Evolutionary conservation across 2,113 vertebrate genomes (phyloP), one percentile per base, ranked within the genome.

Genomic region (Mesembrinibis cayennensis): DNA sequence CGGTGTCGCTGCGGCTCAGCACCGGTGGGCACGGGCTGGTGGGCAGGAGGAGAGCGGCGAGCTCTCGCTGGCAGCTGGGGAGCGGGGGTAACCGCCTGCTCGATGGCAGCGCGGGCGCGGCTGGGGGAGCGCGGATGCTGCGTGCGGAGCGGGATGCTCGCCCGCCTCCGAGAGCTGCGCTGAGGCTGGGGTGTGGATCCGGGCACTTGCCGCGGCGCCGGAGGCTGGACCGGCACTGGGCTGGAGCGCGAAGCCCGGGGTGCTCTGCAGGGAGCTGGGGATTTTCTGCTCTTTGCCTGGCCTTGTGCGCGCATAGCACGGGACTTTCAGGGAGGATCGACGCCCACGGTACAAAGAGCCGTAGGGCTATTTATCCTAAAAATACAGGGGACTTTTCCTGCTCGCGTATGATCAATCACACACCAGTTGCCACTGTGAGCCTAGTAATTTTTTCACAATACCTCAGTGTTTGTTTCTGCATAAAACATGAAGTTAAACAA

Each of bases 371-470:
- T 59, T 52, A 11, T 20, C 40, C 55, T 20, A 3, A 29, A 34
- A 74, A 36, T 2, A 6, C 25, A 2, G 44, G 36, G 36, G 22
- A 27, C 32, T 62, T 29, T 6, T 32, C 55, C 69, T 22, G 40
- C 74, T 32, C 0, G 0, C 0, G 0, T 56, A 7, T 27, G 23
- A 38, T 47, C 81, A 25, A 0, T 52, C 81, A 7, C 30, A 4
- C 11, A 0, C 36, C 3, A 1, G 22, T 19, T 49, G 32, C 56
- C 4, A 21, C 73, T 16, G 25, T 1, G 29, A 85, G 81, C 66
- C 61, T 36, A 8, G 11, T 73, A 25, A 36, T 73, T 94, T 36
- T 30, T 62, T 42, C 87, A 65, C 87, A 62, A 49, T 50, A 7
- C 40, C 40, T 80, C 25, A 1, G 70, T 4, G 8, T 49, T 89